phyloP scores from a whole-genome alignment of 2,113 vertebrate genomes.

The Esox niger region DNA sequence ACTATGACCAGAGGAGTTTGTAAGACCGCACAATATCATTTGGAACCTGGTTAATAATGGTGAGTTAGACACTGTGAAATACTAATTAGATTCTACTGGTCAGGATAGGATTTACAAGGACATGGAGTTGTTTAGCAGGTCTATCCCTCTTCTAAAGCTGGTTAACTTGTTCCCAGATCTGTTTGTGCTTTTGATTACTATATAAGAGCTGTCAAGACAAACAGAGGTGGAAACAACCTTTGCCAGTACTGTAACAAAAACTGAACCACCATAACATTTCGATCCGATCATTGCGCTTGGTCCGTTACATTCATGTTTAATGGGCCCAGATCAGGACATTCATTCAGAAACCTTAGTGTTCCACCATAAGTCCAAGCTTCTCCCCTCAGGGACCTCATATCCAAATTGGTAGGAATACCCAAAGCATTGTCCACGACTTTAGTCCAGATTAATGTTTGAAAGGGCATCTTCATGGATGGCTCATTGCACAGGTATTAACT shows the following conservation, averaged over 20 bases:
- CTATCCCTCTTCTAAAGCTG: not conserved
- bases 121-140: not conserved
- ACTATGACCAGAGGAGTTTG: too few species aligned
- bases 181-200: too few species aligned
- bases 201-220: too few species aligned
- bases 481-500: not conserved
- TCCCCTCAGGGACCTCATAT: not conserved
- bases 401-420: not conserved
- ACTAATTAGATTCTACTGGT: constrained; percentile 8
- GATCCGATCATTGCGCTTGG: not conserved
- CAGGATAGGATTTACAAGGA: constrained; percentile 10
- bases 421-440: not conserved
- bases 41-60: not conserved
- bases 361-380: not conserved
- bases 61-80: constrained; percentile 19
- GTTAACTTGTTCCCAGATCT: not conserved
- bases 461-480: not conserved
- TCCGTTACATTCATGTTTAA: constrained; percentile 22
- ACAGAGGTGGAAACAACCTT: not conserved
- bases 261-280: not conserved
- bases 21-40: too few species aligned
- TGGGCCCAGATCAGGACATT: constrained; percentile 23
- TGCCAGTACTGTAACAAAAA: not conserved
- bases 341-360: not conserved
- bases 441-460: not conserved